A percentile compares a stretch with the other conserved stretches of the same genome.
Evolutionary conservation across 1,140 invertebrate species (phyloP).

Genomic region (Eueides isabella): DNA sequence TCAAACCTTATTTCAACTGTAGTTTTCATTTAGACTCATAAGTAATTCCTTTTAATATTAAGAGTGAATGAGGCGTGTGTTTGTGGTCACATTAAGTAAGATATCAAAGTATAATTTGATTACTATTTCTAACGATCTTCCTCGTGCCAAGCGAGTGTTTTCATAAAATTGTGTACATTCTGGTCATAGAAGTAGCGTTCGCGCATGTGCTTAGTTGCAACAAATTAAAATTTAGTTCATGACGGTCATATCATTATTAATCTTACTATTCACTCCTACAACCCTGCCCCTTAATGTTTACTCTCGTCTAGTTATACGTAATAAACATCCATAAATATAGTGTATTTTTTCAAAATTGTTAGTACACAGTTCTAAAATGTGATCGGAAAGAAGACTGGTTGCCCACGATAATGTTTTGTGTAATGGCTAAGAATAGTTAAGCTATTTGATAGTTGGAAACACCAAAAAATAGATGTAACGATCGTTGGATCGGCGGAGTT

Average conservation of each 20-base stretch:
- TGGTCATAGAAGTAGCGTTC: slow-evolving; percentile 70
- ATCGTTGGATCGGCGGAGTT: slow-evolving; percentile 16
- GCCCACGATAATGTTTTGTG: slow-evolving; percentile 34
- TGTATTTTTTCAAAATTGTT: slow-evolving; percentile 29
- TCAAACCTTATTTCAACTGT: slow-evolving; percentile 65
- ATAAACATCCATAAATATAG: slow-evolving; percentile 31
- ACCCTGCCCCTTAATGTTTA: slow-evolving; percentile 35
- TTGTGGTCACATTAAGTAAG: slow-evolving; percentile 71
- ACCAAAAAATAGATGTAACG: slow-evolving; percentile 16
- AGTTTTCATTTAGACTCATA: slow-evolving; percentile 69
- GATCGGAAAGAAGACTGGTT: slow-evolving; percentile 47
- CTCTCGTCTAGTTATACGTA: slow-evolving; percentile 29
- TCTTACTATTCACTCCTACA: slow-evolving; percentile 25
- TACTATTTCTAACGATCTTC: slow-evolving; percentile 56
- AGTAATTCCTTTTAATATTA: slow-evolving; percentile 68
- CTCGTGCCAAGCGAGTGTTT: slow-evolving; percentile 65
- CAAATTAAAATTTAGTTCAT: slow-evolving; percentile 28
- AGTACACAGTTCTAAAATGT: slow-evolving; percentile 44
- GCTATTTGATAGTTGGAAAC: slow-evolving; percentile 44
- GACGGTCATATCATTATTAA: slow-evolving; percentile 31
- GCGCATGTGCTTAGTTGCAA: slow-evolving; percentile 36
- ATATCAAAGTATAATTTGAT: slow-evolving; percentile 64
- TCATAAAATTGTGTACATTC: slow-evolving; percentile 72
- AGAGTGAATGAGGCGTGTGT: slow-evolving; percentile 70
- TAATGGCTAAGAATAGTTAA: slow-evolving; percentile 38